phyloP scores from a whole-genome alignment of 1,140 invertebrate genomes.

The Danaus melanippus region DNA sequence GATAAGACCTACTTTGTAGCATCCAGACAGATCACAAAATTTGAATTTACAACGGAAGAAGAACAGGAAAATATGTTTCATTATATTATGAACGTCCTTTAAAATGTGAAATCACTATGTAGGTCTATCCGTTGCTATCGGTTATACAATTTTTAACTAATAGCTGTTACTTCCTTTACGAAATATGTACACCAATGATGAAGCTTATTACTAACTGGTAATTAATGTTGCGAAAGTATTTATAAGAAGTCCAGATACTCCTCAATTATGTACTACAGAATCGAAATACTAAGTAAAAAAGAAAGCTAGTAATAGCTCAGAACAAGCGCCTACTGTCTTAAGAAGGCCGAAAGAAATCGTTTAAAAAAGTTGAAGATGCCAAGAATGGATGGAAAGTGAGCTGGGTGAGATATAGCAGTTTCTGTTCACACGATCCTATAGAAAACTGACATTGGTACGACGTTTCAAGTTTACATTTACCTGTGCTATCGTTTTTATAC shows the following conservation, averaged over 20 bases:
- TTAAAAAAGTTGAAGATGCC: constrained; percentile 61
- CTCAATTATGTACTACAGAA: no score
- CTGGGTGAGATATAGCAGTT: constrained; percentile 47
- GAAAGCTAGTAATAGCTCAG: constrained; percentile 46
- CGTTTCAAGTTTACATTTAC: constrained; percentile 9
- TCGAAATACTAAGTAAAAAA: constrained; percentile 32
- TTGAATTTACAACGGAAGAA: constrained; percentile 2
- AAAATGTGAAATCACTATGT: constrained; percentile 25
- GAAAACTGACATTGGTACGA: constrained; percentile 20
- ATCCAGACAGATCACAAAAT: no score
- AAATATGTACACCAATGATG: constrained; percentile 13
- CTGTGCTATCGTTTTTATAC: no score
- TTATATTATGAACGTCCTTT: constrained; percentile 18
- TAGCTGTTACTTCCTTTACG: constrained; percentile 20
- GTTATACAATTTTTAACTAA: constrained; percentile 24
- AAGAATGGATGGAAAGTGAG: constrained; percentile 70
- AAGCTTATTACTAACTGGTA: no score
- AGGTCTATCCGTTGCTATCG: constrained; percentile 13
- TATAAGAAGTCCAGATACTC: no score
- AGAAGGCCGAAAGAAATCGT: constrained; percentile 62
- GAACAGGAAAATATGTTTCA: constrained; percentile 20
- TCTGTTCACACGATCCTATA: constrained; percentile 63
- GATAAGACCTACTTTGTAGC: neutral
- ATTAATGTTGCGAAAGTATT: no score
- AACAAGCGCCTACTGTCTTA: constrained; percentile 30